Base-by-base conservation (phyloP, 2,888 invertebrate genomes). In the Germaria angustata region DNA sequence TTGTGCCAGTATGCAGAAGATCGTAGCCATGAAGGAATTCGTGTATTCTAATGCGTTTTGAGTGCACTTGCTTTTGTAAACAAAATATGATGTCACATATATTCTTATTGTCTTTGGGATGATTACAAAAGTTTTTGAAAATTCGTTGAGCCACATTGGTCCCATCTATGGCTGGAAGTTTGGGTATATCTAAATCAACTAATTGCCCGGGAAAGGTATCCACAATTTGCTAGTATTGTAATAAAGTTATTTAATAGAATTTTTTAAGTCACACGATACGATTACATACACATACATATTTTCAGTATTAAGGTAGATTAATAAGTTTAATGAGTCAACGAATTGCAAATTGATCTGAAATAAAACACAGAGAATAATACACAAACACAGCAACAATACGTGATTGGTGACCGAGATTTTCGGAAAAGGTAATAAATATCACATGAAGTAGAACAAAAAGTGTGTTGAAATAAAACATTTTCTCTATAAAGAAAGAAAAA, bases 1-100 rank as follows among this genome's bases (percentile, higher is more conserved):
- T 93, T 86, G 93, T 93, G 0, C 96, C 96, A 78, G 93, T 92
- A 87, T 94, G 94, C 81, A 95, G 89, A 0, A 93, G 91, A 91
- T 96, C 96, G 87, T 93, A 96, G 86, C 94, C 95, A 91, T 94
- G 93, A 80, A 96, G 94, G 87, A 95, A 96, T 87, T 95, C 94
- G 0, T 92, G 92, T 34, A 95, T 93, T 55, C 95, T 92, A 65
- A 96, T 90, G 59, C 94, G 92, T 86, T 94, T 92, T 88, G 94
- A 93, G 84, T 93, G 88, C 6, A 96, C 93, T 86, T 93, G 94
- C 85, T 94, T 92, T 88, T 96, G 95, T 55, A 96, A 93, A 69
- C 89, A 90, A 46, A 87, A 87, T 13, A 90, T 84, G 1, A 89
- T 69, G 44, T 90, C 89, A 63, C 89, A 89, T 15, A 87, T 85